Evolutionary conservation across 2,797 vertebrate genomes (phyloP).

Genomic region (Rhinoraja longicauda): DNA sequence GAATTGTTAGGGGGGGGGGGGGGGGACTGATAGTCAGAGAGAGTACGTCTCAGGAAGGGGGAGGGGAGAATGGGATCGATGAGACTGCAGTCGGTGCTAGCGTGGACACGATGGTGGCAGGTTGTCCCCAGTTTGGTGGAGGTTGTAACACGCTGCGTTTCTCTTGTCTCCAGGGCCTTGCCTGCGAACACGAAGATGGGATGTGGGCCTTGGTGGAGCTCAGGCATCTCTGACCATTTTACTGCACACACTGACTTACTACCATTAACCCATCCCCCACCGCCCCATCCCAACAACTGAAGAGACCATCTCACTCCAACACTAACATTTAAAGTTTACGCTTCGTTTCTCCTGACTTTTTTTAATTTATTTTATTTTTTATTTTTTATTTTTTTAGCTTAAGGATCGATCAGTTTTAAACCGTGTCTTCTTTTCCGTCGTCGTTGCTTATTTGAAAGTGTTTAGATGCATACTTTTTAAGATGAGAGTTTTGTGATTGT

Average conservation of each 20-base stretch:
- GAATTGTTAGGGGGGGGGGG: too few species aligned
- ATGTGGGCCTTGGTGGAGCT: conserved; percentile 55
- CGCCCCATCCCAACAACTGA: conserved; percentile 46
- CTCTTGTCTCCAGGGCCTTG: conserved; percentile 50
- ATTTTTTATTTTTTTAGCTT: conserved; percentile 35
- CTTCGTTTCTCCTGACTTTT: conserved; percentile 65
- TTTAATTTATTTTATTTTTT: conserved; percentile 39
- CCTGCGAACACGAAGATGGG: conserved; percentile 54
- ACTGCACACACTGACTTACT: conserved; percentile 56
- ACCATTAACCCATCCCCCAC: conserved; percentile 53
- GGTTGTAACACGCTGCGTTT: not conserved
- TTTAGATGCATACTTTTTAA: conserved; percentile 43
- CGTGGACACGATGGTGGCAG: too few species aligned
- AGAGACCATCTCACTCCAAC: conserved; percentile 56
- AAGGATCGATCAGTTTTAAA: conserved; percentile 33
- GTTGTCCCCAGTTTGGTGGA: not conserved
- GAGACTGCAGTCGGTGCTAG: too few species aligned
- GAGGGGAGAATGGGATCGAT: too few species aligned
- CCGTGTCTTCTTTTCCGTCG: conserved; percentile 46
- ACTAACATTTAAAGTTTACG: conserved; percentile 57
- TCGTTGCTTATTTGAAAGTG: conserved; percentile 39
- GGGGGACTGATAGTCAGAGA: too few species aligned
- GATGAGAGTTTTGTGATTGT: conserved; percentile 48
- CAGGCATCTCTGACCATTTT: conserved; percentile 51
- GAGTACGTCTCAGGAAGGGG: too few species aligned